A percentile compares a stretch with the other conserved stretches of the same genome.
phyloP scores from a whole-genome alignment of 2,113 vertebrate species.

The Tylochromis polylepis region DNA sequence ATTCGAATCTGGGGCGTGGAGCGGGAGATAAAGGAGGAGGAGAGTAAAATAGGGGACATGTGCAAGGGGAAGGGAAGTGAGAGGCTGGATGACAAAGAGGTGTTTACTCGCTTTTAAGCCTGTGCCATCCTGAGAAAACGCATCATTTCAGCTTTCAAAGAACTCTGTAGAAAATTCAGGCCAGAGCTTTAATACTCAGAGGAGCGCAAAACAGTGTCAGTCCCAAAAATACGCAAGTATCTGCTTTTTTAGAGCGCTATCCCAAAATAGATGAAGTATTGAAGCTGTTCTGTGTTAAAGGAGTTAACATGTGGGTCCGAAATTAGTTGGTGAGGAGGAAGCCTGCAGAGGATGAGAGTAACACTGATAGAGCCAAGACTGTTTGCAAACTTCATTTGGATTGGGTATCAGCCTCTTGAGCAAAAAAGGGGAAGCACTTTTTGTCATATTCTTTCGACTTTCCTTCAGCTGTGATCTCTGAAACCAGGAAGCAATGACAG shows the following conservation, averaged over 20 bases:
- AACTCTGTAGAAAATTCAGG: conserved; percentile 37
- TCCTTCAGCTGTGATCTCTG: not conserved
- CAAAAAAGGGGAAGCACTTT: not conserved
- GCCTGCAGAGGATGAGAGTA: not conserved
- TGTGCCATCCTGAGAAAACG: not conserved
- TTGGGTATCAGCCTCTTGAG: not conserved
- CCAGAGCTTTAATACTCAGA: conserved; percentile 31
- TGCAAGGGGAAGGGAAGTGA: not conserved
- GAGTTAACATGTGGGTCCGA: conserved; percentile 17
- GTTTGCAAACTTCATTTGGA: not conserved
- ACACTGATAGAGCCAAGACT: not conserved
- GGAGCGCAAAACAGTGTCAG: conserved; percentile 51
- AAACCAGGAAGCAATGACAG: conserved; percentile 15
- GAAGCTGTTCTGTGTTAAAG: conserved; percentile 20
- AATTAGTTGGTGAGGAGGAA: conserved; percentile 6
- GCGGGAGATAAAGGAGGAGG: not conserved
- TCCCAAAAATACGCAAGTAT: conserved; percentile 45
- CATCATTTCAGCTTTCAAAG: conserved; percentile 52
- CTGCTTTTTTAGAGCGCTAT: conserved; percentile 30
- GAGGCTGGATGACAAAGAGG: conserved; percentile 24
- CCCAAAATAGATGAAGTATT: conserved; percentile 43
- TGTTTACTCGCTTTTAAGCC: conserved; percentile 21
- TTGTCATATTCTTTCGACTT: not conserved
- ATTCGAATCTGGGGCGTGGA: conserved; percentile 22
- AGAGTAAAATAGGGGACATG: not conserved